Conservation (phyloP, 2,888 invertebrate species). For the Coremacera marginata region DNA sequence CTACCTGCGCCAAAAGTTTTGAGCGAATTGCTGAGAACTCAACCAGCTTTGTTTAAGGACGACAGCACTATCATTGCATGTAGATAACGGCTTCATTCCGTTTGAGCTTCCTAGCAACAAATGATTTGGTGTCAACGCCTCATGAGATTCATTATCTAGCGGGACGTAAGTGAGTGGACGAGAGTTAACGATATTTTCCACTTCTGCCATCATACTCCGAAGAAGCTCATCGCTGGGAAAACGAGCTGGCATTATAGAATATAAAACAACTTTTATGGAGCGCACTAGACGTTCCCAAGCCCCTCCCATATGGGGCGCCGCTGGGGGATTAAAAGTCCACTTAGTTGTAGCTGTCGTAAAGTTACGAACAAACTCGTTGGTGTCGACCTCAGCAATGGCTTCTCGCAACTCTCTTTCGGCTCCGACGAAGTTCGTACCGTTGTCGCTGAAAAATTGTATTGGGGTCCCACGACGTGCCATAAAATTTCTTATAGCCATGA, state of each 20-base stretch:
- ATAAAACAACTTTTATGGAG: constrained; percentile 45
- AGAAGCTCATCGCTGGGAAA: constrained; percentile 48
- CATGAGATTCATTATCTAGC: constrained; percentile 44
- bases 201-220: constrained; percentile 32
- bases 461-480: constrained; percentile 41
- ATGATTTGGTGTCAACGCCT: constrained; percentile 54
- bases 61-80: constrained; percentile 34
- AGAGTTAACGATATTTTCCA: constrained; percentile 50
- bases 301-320: constrained; percentile 47
- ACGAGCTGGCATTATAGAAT: constrained; percentile 39
- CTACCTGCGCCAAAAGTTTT: constrained; percentile 45
- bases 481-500: constrained; percentile 40
- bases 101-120: constrained; percentile 48
- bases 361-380: constrained; percentile 26
- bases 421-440: constrained; percentile 47
- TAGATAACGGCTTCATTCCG: constrained; percentile 42
- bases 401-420: constrained; percentile 43
- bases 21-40: constrained; percentile 42
- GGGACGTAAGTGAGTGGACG: too few relatives aligned
- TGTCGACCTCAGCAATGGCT: constrained; percentile 38
- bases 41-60: constrained; percentile 42
- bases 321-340: constrained; percentile 51
- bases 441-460: constrained; percentile 41
- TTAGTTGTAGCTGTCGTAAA: constrained; percentile 35
- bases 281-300: constrained; percentile 45